Base-by-base conservation (phyloP, 2,113 vertebrate species). In the Oreochromis spilurus region DNA sequence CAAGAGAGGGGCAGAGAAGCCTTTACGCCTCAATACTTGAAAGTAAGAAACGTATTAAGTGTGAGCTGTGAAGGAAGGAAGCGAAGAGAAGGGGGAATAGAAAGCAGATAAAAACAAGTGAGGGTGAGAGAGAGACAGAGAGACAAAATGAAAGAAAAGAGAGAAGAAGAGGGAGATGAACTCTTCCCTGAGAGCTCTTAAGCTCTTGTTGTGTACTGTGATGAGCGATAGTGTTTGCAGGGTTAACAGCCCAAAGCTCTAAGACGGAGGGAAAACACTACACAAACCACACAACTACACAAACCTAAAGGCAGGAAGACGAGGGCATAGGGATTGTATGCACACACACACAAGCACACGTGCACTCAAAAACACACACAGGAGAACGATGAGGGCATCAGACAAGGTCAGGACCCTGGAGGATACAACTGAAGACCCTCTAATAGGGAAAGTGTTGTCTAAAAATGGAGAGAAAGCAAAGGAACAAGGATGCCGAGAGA, bases 201-300 rank as follows among this genome's bases (percentile, higher is more conserved):
- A 92, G 88, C 91, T 86, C 81, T 62, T 29, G 83, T 87, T 92
- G 90, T 91, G 89, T 89, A 21, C 82, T 50, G 83, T 87, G 88
- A 92, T 93, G 84, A 94, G 91, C 9, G 81, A 72, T 81, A 13
- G 82, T 91, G 90, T 94, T 94, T 90, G 88, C 65, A 72, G 88
- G 89, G 89, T 92, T 91, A 94, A 92, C 85, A 79, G 83, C 43
- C 58, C 80, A 48, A 81, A 89, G 82, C 84, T 54, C 13, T 7
- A 65, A 84, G 88, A 86, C 9, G 29, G 62, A 88, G 87, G 75
- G 75, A 88, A 83, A 34, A 84, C 31, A 65, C 10, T 50, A 84
- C 75, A 48, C 34, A 62, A 29, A 88, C 65, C 77, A 84, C 31
- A 58, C 57, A 78, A 13, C 50, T 50, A 54, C 43, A 54, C 67